Evolutionary conservation across 2,113 vertebrate species (phyloP).

Genomic region (Peromyscus polionotus): DNA sequence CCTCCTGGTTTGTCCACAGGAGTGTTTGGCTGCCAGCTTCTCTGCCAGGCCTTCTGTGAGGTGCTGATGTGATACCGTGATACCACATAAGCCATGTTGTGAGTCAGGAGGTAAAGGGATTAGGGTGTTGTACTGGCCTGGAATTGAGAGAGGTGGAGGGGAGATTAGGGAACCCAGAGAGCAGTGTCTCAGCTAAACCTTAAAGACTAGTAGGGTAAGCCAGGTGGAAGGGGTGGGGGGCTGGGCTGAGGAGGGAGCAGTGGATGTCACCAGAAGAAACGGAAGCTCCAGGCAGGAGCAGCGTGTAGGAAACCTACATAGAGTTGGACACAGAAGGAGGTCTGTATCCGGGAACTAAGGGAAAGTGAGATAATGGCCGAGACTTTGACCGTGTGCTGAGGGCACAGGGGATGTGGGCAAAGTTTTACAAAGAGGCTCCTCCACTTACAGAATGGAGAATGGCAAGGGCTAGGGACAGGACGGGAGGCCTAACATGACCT

Average conservation of each 20-base stretch:
- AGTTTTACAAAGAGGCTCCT: neutral
- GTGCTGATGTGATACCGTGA: neutral
- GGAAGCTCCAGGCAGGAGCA: neutral
- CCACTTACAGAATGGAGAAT: neutral
- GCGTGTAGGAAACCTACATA: neutral
- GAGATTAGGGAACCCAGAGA: neutral
- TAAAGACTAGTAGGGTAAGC: neutral
- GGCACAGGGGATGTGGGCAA: neutral
- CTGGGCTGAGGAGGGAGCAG: neutral
- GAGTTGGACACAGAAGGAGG: neutral
- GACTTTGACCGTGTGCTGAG: neutral
- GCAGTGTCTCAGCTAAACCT: neutral
- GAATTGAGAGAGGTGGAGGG: neutral
- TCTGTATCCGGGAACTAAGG: neutral
- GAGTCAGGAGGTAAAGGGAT: slow-evolving; percentile 45
- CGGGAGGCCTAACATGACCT: neutral
- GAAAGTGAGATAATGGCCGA: neutral
- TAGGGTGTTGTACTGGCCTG: neutral
- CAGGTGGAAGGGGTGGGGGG: neutral
- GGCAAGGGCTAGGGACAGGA: neutral
- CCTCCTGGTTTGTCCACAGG: slow-evolving; percentile 47
- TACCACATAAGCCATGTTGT: slow-evolving; percentile 11
- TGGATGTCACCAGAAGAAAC: neutral
- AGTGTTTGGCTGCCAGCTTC: slow-evolving; percentile 9
- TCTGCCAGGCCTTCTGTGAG: neutral